Evolutionary conservation across 2,113 vertebrate genomes (phyloP), one percentile per base, ranked within the genome.

Genomic region (Sterna hirundo): DNA sequence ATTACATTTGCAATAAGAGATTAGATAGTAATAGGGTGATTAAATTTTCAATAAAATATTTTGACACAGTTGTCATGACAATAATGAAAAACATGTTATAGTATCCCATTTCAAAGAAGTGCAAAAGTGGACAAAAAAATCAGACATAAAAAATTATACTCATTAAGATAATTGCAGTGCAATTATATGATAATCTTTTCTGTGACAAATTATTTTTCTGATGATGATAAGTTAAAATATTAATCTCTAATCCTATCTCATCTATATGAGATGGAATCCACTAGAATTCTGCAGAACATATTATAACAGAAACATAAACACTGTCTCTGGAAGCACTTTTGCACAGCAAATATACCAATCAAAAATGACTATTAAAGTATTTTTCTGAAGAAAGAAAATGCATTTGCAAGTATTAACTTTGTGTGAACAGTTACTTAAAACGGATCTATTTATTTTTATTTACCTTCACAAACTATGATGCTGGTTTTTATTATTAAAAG

Each of bases 111-210:
- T 90, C 46, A 46, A 61, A 90, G 70, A 90, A 80, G 21, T 77
- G 75, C 40, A 83, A 46, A 95, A 92, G 38, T 62, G 29, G 85
- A 80, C 42, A 85, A 90, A 92, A 92, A 95, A 95, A 47, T 64
- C 23, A 65, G 79, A 86, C 36, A 64, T 90, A 92, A 86, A 5
- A 54, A 22, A 95, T 92, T 80, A 90, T 13, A 76, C 18, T 65
- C 44, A 65, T 64, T 93, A 94, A 77, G 40, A 88, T 80, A 95
- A 95, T 69, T 38, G 36, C 54, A 93, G 34, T 65, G 58, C 34
- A 94, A 86, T 97, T 93, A 92, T 52, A 68, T 32, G 4, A 86
- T 60, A 34, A 88, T 68, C 21, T 88, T 86, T 88, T 86, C 79
- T 29, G 44, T 54, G 54, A 86, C 6, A 83, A 86, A 92, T 88